Evolutionary conservation across 2,113 vertebrate genomes (phyloP).

Genomic region (Platanista minor): DNA sequence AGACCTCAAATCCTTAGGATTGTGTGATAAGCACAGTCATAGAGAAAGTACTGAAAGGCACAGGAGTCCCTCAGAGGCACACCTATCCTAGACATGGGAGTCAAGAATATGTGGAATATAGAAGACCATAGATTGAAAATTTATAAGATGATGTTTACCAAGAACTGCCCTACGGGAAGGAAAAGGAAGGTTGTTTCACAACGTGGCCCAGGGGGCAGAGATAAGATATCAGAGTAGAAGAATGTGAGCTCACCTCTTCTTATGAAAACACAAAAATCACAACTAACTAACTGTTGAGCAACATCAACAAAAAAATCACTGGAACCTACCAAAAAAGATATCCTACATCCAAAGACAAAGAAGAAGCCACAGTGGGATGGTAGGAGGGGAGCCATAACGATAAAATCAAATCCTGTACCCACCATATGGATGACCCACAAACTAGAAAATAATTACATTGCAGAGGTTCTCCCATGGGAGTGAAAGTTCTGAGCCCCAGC

Average conservation of each 20-base stretch:
- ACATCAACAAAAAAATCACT: neutral
- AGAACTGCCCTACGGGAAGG: neutral
- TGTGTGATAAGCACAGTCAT: neutral
- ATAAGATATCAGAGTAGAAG: neutral
- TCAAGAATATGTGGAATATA: neutral
- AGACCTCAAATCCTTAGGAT: neutral
- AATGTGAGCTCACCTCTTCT: neutral
- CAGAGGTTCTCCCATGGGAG: neutral
- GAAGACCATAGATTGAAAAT: neutral
- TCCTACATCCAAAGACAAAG: neutral
- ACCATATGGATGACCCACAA: neutral
- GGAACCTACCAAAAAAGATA: neutral
- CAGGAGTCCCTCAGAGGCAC: neutral
- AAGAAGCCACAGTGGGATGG: neutral
- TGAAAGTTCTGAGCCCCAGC: neutral
- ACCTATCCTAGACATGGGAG: neutral
- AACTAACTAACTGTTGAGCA: neutral
- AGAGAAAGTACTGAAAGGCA: neutral
- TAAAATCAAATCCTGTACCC: neutral
- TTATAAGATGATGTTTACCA: neutral
- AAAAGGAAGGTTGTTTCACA: neutral
- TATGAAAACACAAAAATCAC: neutral
- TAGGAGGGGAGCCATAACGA: neutral
- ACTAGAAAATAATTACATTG: neutral
- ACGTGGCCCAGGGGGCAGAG: fast-evolving